Evolutionary conservation across 2,888 invertebrate species (phyloP), one percentile per base, ranked within the genome.

Genomic region (Andrena bucephala): DNA sequence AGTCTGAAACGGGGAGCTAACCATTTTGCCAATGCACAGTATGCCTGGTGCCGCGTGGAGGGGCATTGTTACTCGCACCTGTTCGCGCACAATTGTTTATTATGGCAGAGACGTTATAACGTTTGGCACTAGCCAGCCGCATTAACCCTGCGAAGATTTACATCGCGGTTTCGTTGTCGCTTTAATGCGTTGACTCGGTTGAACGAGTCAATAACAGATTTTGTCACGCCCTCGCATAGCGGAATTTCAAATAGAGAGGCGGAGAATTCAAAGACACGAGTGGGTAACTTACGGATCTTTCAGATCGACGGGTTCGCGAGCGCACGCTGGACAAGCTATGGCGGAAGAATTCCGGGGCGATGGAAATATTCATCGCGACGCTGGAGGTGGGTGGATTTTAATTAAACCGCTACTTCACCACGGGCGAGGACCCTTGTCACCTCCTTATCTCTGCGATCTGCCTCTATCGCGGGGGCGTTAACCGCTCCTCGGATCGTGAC

Each of bases 271-370:
- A 4, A 7, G 1, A 13, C 16, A 2, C 0, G 27, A 27, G 2
- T 3, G 16, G 2, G 10, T 10, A 48, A 27, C 0, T n/a, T 4
- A 0, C 10, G 7, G 50, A 27, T 69, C 4, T 84, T 89, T 27
- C 94, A 96, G 96, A 96, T 92, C 95, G 95, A 91, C 94, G 94
- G 89, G 92, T 95, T 57, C 95, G 95, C 2, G 96, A 96, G 90
- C 94, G 94, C 83, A 95, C 95, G 20, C 89, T 96, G 92, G 96
- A 96, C 66, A 95, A 95, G 90, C 87, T 96, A 87, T 95, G 96
- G 95, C 95, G 94, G 91, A 95, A 95, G 87, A 95, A 95, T 88
- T 94, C 95, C 8, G 95, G 95, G 33, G 94, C 95, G 33, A 92
- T 96, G 75, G 95, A 95, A 89, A 95, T 95, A 93, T 93, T 96